A percentile compares a stretch with the other conserved stretches of the same genome.
phyloP scores from a whole-genome alignment of 1,140 invertebrate genomes.

The Drosophila bipectinata region DNA sequence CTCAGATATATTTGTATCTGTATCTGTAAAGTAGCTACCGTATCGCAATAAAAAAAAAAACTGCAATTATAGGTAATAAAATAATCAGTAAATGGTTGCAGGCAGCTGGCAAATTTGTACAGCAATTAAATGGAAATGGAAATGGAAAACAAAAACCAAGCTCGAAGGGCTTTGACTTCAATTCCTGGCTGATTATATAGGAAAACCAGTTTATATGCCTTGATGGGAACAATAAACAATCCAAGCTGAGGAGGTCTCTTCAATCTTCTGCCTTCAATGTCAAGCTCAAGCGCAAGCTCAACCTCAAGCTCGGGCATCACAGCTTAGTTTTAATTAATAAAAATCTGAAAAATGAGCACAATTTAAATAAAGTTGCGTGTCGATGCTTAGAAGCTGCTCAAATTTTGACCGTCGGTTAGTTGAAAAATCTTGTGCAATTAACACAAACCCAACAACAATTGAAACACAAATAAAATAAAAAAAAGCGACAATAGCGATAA shows the following conservation, averaged over 20 bases:
- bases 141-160: slow-evolving; percentile 5
- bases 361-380: slow-evolving; percentile 74
- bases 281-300: slow-evolving; percentile 38
- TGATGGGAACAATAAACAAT: not conserved
- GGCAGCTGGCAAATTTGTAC: slow-evolving; percentile 21
- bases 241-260: slow-evolving; percentile 21
- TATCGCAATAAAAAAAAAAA: slow-evolving; percentile 40
- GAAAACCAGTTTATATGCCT: slow-evolving; percentile 35
- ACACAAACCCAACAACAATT: slow-evolving; percentile 25
- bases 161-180: slow-evolving; percentile 21
- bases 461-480: slow-evolving; percentile 21
- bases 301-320: slow-evolving; percentile 1
- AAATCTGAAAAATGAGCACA: slow-evolving; percentile 60
- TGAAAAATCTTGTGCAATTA: slow-evolving; percentile 67
- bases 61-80: slow-evolving; percentile 30
- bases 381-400: slow-evolving; percentile 37
- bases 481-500: slow-evolving; percentile 24
- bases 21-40: slow-evolving; percentile 9
- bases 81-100: slow-evolving; percentile 1
- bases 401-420: slow-evolving; percentile 33
- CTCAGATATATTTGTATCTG: not conserved
- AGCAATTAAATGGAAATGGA: slow-evolving; percentile 31
- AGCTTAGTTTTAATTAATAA: slow-evolving; percentile 61
- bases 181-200: slow-evolving; percentile 39
- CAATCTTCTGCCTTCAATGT: slow-evolving; percentile 39